Evolutionary conservation across 2,797 vertebrate genomes (phyloP), one percentile per base, ranked within the genome.

Genomic region (Decapterus maruadsi): DNA sequence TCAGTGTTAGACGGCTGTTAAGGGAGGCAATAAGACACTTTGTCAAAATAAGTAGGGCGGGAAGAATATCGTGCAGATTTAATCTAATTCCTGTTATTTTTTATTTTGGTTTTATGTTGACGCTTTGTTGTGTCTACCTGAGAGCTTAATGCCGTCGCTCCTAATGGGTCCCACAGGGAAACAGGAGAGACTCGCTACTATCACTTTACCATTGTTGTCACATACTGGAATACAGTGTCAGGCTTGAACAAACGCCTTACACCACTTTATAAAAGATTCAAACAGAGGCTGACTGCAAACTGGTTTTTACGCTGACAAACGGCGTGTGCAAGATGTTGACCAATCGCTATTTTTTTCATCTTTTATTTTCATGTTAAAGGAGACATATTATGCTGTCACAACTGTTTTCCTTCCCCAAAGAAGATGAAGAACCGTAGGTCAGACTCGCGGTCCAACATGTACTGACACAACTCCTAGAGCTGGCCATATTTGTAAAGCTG

Each of bases 121-220:
- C 26, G 13, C 65, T 61, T 50, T 81, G 65, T 73, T 72, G 81
- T 53, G 80, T 70, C 57, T 62, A 19, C 53, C 57, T 1, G 0
- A 53, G 38, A 76, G 26, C 58, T 82, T 54, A 65, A 65, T 20
- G 6, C 43, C 13, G 58, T 68, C 8, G 1, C 56, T 70, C 53
- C 42, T 77, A 80, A 83, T 68, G 50, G 56, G 63, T 61, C 71
- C 68, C 67, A 50, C 31, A 72, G 75, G 79, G 75, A 82, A 82
- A 87, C 57, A n/a, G 45, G 73, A 86, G 73, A 72, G n/a, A 72
- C 74, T 70, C 60, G 1, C 43, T 65, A 4, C 55, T 75, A 78
- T 87, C 83, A 46, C 48, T 26, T 89, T 71, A 54, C 56, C 60
- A 22, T 72, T 67, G 50, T 72, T 67, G 50, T 82, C 68, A 62